Conservation (phyloP, 2,797 vertebrate genomes). For the Acestrorhynchus altus region DNA sequence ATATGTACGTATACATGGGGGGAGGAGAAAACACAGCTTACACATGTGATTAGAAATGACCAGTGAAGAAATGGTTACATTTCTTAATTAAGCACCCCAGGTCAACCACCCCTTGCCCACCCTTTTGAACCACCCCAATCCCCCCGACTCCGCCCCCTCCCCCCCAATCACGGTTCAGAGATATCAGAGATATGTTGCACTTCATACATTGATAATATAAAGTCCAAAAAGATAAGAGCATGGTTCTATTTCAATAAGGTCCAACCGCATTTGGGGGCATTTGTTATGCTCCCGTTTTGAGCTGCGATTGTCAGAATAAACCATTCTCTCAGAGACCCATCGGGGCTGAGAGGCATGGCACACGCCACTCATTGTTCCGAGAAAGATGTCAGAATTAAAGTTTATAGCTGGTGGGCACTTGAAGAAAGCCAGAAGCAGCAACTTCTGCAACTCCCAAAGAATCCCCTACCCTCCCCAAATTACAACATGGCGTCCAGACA, state of each 20-base stretch:
- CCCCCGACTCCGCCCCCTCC: conserved; percentile 14
- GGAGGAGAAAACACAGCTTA: conserved; percentile 91
- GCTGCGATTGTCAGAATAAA: conserved; percentile 92
- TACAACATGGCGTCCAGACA: conserved; percentile 76
- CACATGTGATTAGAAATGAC: conserved; percentile 93
- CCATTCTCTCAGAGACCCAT: conserved; percentile 71
- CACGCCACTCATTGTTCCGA: conserved; percentile 58
- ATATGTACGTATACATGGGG: conserved; percentile 89
- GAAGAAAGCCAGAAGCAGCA: conserved; percentile 89
- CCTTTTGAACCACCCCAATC: conserved; percentile 46
- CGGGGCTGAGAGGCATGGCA: conserved; percentile 65
- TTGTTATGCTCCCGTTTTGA: conserved; percentile 67
- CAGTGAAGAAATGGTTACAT: conserved; percentile 82
- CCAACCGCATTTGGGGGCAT: conserved; percentile 53
- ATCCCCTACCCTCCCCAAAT: conserved; percentile 78
- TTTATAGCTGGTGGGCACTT: conserved; percentile 98
- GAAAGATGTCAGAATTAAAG: conserved; percentile 88
- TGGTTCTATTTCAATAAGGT: conserved; percentile 64
- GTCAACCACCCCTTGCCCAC: conserved; percentile 51
- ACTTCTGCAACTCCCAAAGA: conserved; percentile 85
- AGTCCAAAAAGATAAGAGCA: conserved; percentile 72
- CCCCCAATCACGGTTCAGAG: conserved; percentile 49
- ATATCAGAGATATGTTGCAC: conserved; percentile 70
- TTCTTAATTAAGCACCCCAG: conserved; percentile 72
- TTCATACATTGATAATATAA: conserved; percentile 74